Evolutionary conservation across 2,888 invertebrate species (phyloP).

Genomic region (Lepidochitona cinerea): DNA sequence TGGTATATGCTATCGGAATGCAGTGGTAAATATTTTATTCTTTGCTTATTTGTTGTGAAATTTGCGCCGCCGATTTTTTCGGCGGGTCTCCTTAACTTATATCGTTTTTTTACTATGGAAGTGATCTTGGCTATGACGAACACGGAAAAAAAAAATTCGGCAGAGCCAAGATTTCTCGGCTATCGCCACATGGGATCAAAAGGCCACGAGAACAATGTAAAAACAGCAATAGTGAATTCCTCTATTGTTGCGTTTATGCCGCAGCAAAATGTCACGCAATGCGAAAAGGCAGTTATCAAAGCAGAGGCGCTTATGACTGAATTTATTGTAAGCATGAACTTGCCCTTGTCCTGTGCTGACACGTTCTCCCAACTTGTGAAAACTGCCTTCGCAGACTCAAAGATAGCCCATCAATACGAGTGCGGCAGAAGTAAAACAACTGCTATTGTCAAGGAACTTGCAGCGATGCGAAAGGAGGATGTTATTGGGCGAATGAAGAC

Average conservation of each 20-base stretch:
- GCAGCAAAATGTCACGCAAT: background rate
- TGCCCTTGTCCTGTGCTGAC: background rate
- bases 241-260: background rate
- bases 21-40: too few relatives aligned
- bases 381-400: background rate
- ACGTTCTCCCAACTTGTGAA: background rate
- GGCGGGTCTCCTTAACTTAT: too few relatives aligned
- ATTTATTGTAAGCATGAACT: background rate
- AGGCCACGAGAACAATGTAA: background rate
- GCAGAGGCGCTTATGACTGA: background rate
- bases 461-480: background rate
- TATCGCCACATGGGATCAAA: background rate
- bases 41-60: too few relatives aligned
- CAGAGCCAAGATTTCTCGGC: too few relatives aligned
- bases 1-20: too few relatives aligned
- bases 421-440: slow-evolving; percentile 6
- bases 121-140: too few relatives aligned
- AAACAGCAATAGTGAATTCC: background rate
- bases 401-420: slow-evolving; percentile 1
- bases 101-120: too few relatives aligned
- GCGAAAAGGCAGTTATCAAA: background rate
- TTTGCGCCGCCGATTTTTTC: too few relatives aligned
- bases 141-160: too few relatives aligned
- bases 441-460: background rate
- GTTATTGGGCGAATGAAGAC: background rate